phyloP scores from a whole-genome alignment of 2,888 invertebrate genomes.

The Athrips mouffetella region DNA sequence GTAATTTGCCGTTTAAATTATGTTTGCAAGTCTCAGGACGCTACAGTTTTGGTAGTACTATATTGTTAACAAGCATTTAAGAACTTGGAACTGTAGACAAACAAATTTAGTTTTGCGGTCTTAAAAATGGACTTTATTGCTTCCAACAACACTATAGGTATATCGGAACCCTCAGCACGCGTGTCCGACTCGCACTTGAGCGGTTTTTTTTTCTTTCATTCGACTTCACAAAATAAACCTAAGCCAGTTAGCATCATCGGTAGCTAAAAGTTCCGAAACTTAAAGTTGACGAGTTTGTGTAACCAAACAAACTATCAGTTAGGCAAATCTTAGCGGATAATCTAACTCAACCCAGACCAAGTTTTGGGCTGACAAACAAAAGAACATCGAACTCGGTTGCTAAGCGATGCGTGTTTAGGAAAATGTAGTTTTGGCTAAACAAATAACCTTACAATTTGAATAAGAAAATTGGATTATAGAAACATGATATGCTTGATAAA shows the following conservation, averaged over 20 bases:
- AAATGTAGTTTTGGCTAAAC: slow-evolving; percentile 16
- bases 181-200: too few species aligned
- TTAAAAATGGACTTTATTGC: too few species aligned
- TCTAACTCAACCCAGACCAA: background rate
- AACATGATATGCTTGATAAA: background rate
- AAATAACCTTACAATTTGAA: background rate
- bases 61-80: too few species aligned
- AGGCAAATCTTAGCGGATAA: slow-evolving; percentile 3
- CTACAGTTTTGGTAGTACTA: too few species aligned
- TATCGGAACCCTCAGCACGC: too few species aligned
- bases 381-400: slow-evolving; percentile 8
- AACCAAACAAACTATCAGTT: background rate
- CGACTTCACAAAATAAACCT: too few species aligned
- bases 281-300: background rate
- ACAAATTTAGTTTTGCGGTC: too few species aligned
- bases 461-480: background rate
- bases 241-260: background rate
- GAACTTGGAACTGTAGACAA: too few species aligned
- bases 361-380: slow-evolving; percentile 9
- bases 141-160: too few species aligned
- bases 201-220: too few species aligned
- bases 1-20: too few species aligned
- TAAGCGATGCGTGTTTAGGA: slow-evolving; percentile 9
- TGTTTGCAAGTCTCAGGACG: too few species aligned
- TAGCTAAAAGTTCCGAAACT: background rate